These are phyloP conservation scores for Halictus quadricinctus DNA, from an alignment of 2,888 invertebrate species.

Conservation along the genomic window DNA sequence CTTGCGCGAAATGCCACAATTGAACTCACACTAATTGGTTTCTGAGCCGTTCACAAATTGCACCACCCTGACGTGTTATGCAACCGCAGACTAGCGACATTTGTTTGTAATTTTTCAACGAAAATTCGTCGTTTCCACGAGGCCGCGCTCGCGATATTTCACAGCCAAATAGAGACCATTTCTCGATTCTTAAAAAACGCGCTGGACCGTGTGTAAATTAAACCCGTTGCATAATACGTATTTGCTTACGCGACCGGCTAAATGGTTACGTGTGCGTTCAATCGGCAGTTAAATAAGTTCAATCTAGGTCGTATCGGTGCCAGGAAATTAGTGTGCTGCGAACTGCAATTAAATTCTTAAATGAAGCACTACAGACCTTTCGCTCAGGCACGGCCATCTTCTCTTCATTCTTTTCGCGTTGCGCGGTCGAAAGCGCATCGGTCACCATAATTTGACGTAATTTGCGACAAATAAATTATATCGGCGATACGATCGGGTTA, in stretches of 20 bases:
- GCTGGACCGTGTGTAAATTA: slow-evolving; percentile 12
- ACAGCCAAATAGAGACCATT: slow-evolving; percentile 10
- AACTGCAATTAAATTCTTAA: slow-evolving; percentile 62
- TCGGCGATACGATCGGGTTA: slow-evolving; percentile 44
- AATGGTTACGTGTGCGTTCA: slow-evolving; percentile 35
- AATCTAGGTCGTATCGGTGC: slow-evolving; percentile 51
- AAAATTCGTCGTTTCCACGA: background rate
- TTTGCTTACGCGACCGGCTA: slow-evolving; percentile 16
- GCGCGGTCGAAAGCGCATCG: background rate
- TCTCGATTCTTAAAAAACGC: slow-evolving; percentile 29
- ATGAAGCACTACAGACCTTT: background rate
- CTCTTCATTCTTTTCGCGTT: background rate
- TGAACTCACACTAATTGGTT: background rate
- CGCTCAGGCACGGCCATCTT: background rate
- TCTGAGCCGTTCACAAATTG: background rate
- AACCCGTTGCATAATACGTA: slow-evolving; percentile 35
- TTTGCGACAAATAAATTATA: slow-evolving; percentile 63
- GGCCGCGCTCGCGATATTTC: background rate
- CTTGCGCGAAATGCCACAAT: too few relatives aligned
- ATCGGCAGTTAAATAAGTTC: slow-evolving; percentile 52
- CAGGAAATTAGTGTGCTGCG: slow-evolving; percentile 47
- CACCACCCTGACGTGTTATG: background rate
- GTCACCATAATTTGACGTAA: slow-evolving; percentile 48
- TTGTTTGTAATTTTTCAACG: background rate
- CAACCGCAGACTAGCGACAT: background rate